Evolutionary conservation across 2,113 vertebrate species (phyloP).

Genomic region (Climacteris rufus): DNA sequence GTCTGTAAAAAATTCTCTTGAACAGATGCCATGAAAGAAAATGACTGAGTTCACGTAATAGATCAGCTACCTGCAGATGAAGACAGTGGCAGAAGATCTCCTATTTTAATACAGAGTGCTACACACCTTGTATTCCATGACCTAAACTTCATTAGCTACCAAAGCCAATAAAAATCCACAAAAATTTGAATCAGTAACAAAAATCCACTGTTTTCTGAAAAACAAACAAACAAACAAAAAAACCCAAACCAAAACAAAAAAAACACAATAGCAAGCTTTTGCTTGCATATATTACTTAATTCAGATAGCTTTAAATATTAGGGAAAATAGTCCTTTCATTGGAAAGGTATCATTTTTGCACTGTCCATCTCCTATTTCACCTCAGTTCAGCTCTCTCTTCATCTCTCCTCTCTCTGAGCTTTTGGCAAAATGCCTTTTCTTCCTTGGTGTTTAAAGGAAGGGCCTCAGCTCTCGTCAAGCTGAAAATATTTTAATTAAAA

Average conservation of each 20-base stretch:
- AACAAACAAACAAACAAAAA: neutral
- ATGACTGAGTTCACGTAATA: neutral
- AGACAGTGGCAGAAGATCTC: neutral
- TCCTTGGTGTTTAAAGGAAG: neutral
- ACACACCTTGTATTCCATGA: neutral
- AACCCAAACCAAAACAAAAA: neutral
- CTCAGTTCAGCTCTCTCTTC: neutral
- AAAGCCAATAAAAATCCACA: neutral
- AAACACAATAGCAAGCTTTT: neutral
- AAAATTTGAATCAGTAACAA: neutral
- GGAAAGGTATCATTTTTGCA: neutral
- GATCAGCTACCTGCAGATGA: neutral
- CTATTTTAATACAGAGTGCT: neutral
- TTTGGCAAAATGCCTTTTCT: neutral
- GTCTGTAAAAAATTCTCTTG: neutral
- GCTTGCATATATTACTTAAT: neutral
- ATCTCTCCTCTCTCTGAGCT: neutral
- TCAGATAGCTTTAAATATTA: neutral
- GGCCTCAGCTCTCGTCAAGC: neutral
- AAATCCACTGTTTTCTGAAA: neutral
- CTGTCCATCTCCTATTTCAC: neutral
- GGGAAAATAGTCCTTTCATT: neutral
- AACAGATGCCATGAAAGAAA: neutral
- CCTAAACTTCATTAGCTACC: neutral
- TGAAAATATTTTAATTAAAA: neutral